Evolutionary conservation across 2,797 vertebrate species (phyloP).

Genomic region (Rhabdomys pumilio): DNA sequence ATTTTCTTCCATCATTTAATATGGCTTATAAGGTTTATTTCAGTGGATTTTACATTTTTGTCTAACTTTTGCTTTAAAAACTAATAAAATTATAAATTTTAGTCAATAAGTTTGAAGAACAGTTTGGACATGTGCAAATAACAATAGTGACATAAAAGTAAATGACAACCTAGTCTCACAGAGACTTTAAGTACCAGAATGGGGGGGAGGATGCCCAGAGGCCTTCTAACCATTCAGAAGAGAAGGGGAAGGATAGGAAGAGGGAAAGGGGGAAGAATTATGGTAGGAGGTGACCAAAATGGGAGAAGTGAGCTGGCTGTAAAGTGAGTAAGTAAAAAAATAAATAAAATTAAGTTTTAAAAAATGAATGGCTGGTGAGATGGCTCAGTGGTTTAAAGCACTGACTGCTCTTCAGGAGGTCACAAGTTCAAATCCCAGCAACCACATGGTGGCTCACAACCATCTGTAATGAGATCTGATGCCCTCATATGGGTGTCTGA

Average conservation of each 20-base stretch:
- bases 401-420: too few species aligned
- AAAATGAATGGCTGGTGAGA: too few species aligned
- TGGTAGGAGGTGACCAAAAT: neutral
- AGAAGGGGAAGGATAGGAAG: neutral
- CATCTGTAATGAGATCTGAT: too few species aligned
- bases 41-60: neutral
- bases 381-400: too few species aligned
- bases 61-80: neutral
- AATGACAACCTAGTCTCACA: neutral
- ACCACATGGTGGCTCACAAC: too few species aligned
- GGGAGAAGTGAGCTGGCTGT: neutral
- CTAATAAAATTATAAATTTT: neutral
- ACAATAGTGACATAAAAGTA: neutral
- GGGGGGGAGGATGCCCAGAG: neutral
- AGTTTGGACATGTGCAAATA: neutral
- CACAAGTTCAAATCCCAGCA: too few species aligned
- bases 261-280: neutral
- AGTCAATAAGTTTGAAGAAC: neutral
- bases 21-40: conserved; percentile 9
- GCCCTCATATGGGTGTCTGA: too few species aligned
- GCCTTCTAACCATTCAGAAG: neutral
- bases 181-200: neutral
- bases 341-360: neutral
- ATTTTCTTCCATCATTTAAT: conserved; percentile 26
- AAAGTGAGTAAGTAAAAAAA: neutral